Conservation (phyloP, 2,797 vertebrate species). For the Ceryle rudis region DNA sequence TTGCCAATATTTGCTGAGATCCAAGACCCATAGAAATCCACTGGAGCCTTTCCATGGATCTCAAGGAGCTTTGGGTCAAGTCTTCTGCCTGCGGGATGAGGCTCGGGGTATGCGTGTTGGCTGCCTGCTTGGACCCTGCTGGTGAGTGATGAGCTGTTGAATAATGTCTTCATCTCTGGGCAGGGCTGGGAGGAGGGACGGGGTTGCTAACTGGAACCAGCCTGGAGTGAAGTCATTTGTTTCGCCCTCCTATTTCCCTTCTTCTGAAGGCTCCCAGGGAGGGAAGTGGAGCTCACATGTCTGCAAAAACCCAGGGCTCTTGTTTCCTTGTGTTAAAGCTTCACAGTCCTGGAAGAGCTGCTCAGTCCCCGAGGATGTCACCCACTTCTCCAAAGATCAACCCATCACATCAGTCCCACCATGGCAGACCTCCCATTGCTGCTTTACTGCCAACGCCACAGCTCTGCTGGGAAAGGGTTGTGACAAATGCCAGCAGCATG, state of each 20-base stretch:
- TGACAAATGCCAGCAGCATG: accelerated
- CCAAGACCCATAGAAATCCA: conserved; percentile 57
- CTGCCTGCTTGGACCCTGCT: conserved; percentile 15
- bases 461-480: not conserved
- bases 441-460: not conserved
- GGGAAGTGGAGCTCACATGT: not conserved
- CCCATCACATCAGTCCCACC: not conserved
- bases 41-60: conserved; percentile 60
- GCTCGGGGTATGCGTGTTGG: not conserved
- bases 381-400: not conserved
- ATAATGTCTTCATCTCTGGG: conserved; percentile 65
- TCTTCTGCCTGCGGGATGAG: not conserved
- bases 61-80: conserved; percentile 50
- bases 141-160: conserved; percentile 58
- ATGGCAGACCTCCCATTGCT: not conserved
- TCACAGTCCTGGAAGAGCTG: not conserved
- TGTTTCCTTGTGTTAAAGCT: accelerated
- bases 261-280: not conserved
- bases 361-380: accelerated
- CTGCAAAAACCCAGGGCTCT: not conserved
- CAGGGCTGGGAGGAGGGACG: conserved; percentile 36
- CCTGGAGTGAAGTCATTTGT: conserved; percentile 58
- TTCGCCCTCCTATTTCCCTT: not conserved
- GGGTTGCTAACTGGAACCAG: conserved; percentile 66
- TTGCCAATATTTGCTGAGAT: conserved; percentile 47